Evolutionary conservation across 2,888 invertebrate species (phyloP).

Genomic region (Drosophila neonasuta): DNA sequence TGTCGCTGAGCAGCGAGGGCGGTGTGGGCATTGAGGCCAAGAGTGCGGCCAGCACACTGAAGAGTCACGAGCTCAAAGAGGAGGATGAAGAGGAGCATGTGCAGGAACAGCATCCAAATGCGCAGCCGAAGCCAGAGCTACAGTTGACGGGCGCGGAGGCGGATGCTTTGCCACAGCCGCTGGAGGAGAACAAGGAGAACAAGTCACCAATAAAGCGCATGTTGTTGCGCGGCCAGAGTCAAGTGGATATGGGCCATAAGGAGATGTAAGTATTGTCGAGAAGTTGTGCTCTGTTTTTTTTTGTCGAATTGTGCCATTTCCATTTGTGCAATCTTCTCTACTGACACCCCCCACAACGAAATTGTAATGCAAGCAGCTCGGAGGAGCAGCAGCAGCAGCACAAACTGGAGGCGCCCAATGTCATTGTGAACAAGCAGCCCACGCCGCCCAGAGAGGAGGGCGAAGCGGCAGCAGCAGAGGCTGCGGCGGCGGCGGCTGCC

Average conservation of each 20-base stretch:
- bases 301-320: background rate
- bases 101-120: background rate
- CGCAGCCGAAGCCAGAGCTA: constrained; percentile 42
- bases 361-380: constrained; percentile 42
- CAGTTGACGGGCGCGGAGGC: constrained; percentile 56
- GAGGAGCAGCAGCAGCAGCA: constrained; percentile 42
- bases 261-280: constrained; percentile 78
- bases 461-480: constrained; percentile 26
- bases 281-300: background rate
- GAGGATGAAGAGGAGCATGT: constrained; percentile 73
- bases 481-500: background rate
- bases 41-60: constrained; percentile 60
- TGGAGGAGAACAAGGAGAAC: constrained; percentile 79
- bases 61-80: constrained; percentile 74
- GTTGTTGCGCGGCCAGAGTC: constrained; percentile 79
- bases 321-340: constrained; percentile 29
- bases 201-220: constrained; percentile 71
- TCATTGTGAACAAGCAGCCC: constrained; percentile 78
- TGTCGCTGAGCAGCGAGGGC: constrained; percentile 78
- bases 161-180: constrained; percentile 48
- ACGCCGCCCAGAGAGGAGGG: constrained; percentile 66
- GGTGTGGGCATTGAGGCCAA: constrained; percentile 69
- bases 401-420: constrained; percentile 52
- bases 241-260: constrained; percentile 77
- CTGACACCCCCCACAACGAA: constrained; percentile 12